These are phyloP conservation scores for Junonia oenone DNA, from an alignment of 2,888 invertebrate genomes.

Conservation along the genomic window DNA sequence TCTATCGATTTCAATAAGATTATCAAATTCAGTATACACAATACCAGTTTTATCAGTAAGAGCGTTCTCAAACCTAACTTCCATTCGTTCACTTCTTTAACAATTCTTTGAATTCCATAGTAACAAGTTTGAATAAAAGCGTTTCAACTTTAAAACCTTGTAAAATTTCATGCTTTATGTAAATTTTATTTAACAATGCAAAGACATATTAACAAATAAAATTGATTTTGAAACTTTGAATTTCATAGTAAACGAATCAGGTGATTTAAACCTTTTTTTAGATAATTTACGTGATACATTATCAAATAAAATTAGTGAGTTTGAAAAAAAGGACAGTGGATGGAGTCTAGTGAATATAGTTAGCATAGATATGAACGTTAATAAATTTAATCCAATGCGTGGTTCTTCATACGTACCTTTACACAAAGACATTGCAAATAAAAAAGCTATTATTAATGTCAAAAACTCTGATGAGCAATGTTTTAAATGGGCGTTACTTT, in stretches of 20 bases:
- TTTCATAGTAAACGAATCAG: neutral
- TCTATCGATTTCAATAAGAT: slow-evolving; percentile 31
- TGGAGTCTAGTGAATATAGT: slow-evolving; percentile 33
- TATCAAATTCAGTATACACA: slow-evolving; percentile 32
- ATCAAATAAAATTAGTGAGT: slow-evolving; percentile 1
- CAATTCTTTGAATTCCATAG: no score
- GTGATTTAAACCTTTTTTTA: neutral
- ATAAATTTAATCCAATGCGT: slow-evolving; percentile 37
- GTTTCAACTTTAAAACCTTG: no score
- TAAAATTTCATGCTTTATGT: neutral
- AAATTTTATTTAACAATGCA: neutral
- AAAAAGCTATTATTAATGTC: slow-evolving; percentile 1
- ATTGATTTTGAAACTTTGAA: slow-evolving; percentile 1
- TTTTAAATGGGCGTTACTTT: slow-evolving; percentile 3
- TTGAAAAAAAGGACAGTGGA: neutral
- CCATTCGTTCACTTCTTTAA: slow-evolving; percentile 30
- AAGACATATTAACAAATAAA: neutral
- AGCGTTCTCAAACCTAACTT: slow-evolving; percentile 32
- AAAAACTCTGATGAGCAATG: neutral
- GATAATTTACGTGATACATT: neutral
- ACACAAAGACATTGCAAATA: neutral
- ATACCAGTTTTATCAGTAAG: no score
- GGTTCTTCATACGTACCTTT: neutral
- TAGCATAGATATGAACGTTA: slow-evolving; percentile 54
- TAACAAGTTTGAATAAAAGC: no score